phyloP scores from a whole-genome alignment of 2,797 vertebrate species.

The Mormyrus proboscirostris region DNA sequence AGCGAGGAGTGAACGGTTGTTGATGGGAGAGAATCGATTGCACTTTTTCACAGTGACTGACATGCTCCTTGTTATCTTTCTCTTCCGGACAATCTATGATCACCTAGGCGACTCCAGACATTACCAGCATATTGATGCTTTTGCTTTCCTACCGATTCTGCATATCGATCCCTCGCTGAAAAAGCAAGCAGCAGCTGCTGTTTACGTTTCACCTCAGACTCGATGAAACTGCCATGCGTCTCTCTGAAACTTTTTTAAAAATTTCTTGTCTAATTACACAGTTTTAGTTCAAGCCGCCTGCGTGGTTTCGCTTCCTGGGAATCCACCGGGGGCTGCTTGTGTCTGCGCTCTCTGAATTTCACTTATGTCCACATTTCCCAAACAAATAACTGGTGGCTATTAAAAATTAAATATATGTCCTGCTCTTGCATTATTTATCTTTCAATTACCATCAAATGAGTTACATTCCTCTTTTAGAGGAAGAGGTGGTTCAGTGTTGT shows the following conservation, averaged over 20 bases:
- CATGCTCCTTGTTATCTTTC: not conserved
- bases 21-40: not conserved
- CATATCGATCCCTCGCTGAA: not conserved
- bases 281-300: not conserved
- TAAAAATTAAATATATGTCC: slow-evolving; percentile 7
- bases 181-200: not conserved
- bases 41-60: not conserved
- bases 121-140: not conserved
- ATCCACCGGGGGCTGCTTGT: not conserved
- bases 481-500: not conserved
- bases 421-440: slow-evolving; percentile 1
- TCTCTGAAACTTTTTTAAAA: not conserved
- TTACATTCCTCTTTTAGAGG: not conserved
- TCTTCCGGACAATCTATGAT: not conserved
- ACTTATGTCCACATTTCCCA: not conserved
- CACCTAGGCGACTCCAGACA: not conserved
- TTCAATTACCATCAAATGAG: not conserved
- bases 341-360: not conserved
- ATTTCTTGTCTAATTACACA: not conserved
- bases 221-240: not conserved
- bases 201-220: not conserved
- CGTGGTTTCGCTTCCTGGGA: not conserved
- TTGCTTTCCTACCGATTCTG: not conserved
- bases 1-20: not conserved
- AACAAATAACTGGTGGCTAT: slow-evolving; percentile 10